Conservation (phyloP, 2,888 invertebrate species). For the Pseudolycoriella hygida region DNA sequence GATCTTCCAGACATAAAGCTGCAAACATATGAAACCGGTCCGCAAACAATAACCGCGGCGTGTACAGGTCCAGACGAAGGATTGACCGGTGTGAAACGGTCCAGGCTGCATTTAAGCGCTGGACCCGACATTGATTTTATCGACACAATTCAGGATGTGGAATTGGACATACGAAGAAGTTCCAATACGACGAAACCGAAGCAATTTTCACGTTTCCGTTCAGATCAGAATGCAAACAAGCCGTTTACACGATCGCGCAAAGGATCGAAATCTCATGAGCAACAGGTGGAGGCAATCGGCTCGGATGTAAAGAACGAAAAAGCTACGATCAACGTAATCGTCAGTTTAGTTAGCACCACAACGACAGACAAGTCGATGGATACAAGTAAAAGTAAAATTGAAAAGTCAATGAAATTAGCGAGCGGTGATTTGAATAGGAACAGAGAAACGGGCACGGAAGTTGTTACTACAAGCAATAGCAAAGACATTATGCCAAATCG, state of each 20-base stretch:
- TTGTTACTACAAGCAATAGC: not conserved
- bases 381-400: not conserved
- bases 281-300: not conserved
- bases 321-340: not conserved
- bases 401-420: not conserved
- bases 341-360: not conserved
- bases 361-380: conserved; percentile 3
- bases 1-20: conserved; percentile 48
- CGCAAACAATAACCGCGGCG: conserved; percentile 45
- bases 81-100: conserved; percentile 50
- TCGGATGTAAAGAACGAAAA: not conserved
- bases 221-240: conserved; percentile 20
- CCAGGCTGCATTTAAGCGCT: conserved; percentile 44
- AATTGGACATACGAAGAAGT: conserved; percentile 12
- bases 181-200: not conserved
- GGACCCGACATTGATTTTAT: conserved; percentile 59
- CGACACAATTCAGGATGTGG: conserved; percentile 33
- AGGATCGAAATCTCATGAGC: not conserved
- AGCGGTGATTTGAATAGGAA: not conserved
- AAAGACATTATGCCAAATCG: conserved; percentile 5
- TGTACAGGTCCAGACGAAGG: conserved; percentile 72
- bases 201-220: not conserved
- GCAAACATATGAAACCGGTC: conserved; percentile 32
- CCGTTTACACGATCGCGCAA: conserved; percentile 18
- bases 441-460: not conserved